phyloP scores from a whole-genome alignment of 2,888 invertebrate genomes.

The Gryllus longicercus region DNA sequence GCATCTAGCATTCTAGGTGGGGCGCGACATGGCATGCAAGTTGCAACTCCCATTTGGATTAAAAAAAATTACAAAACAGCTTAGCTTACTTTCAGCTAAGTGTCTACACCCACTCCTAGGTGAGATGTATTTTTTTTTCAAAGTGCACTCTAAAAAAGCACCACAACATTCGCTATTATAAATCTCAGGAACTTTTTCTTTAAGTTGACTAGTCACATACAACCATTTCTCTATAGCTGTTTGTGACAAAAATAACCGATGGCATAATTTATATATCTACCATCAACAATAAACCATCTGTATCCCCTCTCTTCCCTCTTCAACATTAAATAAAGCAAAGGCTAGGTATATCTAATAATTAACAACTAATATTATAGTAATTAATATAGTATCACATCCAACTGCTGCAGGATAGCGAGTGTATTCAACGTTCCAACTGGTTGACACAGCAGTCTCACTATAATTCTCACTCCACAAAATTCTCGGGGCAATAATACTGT shows the following conservation, averaged over 20 bases:
- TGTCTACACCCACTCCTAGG: not conserved
- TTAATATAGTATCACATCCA: constrained; percentile 38
- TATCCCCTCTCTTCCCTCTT: constrained; percentile 33
- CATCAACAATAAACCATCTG: constrained; percentile 33
- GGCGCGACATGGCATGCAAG: constrained; percentile 25
- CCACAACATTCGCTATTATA: constrained; percentile 37
- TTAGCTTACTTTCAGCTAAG: constrained; percentile 20
- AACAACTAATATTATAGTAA: constrained; percentile 34
- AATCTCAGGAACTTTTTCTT: constrained; percentile 39
- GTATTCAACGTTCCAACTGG: constrained; percentile 30
- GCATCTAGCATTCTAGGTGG: constrained; percentile 23
- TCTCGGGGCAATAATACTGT: constrained; percentile 38
- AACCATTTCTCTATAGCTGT: constrained; percentile 28
- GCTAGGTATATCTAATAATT: constrained; percentile 34
- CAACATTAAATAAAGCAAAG: constrained; percentile 37
- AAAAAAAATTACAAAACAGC: constrained; percentile 19
- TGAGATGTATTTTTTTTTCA: constrained; percentile 25
- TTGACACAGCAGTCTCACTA: constrained; percentile 32
- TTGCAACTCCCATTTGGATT: constrained; percentile 24
- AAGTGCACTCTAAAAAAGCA: constrained; percentile 38
- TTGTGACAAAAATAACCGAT: constrained; percentile 35
- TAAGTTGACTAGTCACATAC: constrained; percentile 39
- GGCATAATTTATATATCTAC: constrained; percentile 31
- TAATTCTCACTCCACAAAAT: constrained; percentile 33
- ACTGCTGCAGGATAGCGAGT: constrained; percentile 33